Evolutionary conservation across 2,797 vertebrate species (phyloP), one percentile per base, ranked within the genome.

Genomic region (Momotus momota): DNA sequence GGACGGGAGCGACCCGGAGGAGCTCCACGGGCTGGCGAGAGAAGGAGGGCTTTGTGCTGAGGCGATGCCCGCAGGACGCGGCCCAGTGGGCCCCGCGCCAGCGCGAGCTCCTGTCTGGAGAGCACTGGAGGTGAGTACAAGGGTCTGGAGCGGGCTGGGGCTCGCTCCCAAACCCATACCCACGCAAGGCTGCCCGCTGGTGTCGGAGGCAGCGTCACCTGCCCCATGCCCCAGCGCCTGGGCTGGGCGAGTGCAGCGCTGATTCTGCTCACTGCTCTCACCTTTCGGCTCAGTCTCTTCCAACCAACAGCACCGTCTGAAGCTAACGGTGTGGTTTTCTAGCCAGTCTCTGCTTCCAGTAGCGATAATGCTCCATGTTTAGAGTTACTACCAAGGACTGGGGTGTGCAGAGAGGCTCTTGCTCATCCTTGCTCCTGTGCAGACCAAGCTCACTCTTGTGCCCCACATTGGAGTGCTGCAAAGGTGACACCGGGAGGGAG

Each of bases 81-180:
- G 71, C 46, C 45, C n/a, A 5, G 81, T 1, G 16, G 77, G 66
- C 43, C 23, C 2, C 1, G 0, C 17, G 62, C 40, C 40, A 43
- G 61, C 29, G 7, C 7, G 7, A 60, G 54, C 33, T 82, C 7
- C 35, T 14, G 7, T 10, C 45, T 55, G 79, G 60, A 52, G 26
- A 33, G 46, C 45, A 20, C 6, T 12, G 2, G 46, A 67, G 58
- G 61, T 26, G 81, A 62, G 54, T 60, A 60, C 60, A 70, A 23
- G 35, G 48, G 43, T 33, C n/a, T 46, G 74, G 26, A 75, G 46
- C 0, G 1, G 11, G 54, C 62, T 57, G 38, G 48, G 54, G 17
- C 35, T 46, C 0, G 0, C 38, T 49, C n/a, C 8, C 5, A 61
- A 55, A 54, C 33, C 48, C 0, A 0, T 40, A 29, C 2, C 26